Base-by-base conservation (phyloP, 1,140 invertebrate species). In the Formica selysi region DNA sequence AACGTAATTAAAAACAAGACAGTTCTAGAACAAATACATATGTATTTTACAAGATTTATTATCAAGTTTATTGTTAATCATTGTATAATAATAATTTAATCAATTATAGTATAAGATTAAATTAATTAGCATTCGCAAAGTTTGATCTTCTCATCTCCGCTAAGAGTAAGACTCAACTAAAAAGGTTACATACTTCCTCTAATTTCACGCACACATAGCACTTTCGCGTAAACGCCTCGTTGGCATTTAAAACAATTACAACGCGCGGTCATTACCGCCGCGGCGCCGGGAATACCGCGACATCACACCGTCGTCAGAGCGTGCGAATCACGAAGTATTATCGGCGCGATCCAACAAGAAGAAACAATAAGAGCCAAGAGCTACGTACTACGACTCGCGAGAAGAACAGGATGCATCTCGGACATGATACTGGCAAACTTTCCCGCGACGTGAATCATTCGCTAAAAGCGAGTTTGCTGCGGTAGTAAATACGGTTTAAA, bases 201-300 rank as follows among this genome's bases (percentile, higher is more conserved):
- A 44, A 19, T 68, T 41, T 70, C 76, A 19, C 76, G 26, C 76
- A 26, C 76, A 38, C 64, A 22, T 68, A 32, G 67, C 48, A 70
- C 48, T 80, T 80, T 68, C 64, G 32, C 76, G 64, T 80, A 80
- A 80, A n/a, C 64, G 76, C 32, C 19, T 36, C 76, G 76, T 70
- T 80, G 76, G 76, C 76, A 80, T 80, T 80, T 70, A 70, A 80
- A 80, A 70, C 78, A 78, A 78, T 78, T 78, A 80, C 78, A 32
- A 68, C 22, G 62, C 76, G 8, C 64, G 64, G 78, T 80, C 78
- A 80, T 80, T 80, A 80, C 64, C 64, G 76, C 64, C 64, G 76
- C 32, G 64, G 76, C 76, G 76, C 76, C 76, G 76, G 64, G 64
- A 80, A 70, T 80, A 29, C 32, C 64, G 48, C 78, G 78, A 65